phyloP scores from a whole-genome alignment of 2,797 vertebrate genomes.

The Pelodytes ibericus region DNA sequence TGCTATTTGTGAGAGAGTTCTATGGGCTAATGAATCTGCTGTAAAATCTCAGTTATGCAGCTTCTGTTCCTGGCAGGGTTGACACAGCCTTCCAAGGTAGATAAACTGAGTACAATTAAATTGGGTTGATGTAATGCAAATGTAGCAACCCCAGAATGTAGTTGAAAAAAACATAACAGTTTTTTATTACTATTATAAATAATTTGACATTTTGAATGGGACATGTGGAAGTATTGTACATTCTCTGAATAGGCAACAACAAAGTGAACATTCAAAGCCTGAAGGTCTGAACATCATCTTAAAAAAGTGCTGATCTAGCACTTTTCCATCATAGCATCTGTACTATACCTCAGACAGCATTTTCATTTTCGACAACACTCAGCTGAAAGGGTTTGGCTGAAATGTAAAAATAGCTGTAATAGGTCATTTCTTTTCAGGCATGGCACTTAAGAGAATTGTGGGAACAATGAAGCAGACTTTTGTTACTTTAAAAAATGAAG shows the following conservation, averaged over 20 bases:
- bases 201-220: not conserved
- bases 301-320: not conserved
- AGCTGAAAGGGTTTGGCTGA: constrained; percentile 3
- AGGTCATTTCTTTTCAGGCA: not conserved
- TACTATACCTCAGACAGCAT: not conserved
- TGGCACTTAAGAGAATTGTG: constrained; percentile 5
- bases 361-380: not conserved
- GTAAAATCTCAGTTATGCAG: too few relatives aligned
- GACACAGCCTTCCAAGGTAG: too few relatives aligned
- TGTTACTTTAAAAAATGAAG: constrained; percentile 7
- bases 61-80: too few relatives aligned
- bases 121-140: too few relatives aligned
- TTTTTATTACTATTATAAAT: too few relatives aligned
- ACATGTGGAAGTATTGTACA: not conserved
- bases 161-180: too few relatives aligned
- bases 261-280: not conserved
- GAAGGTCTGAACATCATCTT: not conserved
- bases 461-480: not conserved
- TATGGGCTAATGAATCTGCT: too few relatives aligned
- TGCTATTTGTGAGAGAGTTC: too few relatives aligned
- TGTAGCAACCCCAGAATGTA: too few relatives aligned
- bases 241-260: not conserved
- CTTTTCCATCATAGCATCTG: not conserved
- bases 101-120: too few relatives aligned
- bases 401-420: not conserved